Conservation (phyloP, 2,888 invertebrate species). For the Cephonodes hylas region DNA sequence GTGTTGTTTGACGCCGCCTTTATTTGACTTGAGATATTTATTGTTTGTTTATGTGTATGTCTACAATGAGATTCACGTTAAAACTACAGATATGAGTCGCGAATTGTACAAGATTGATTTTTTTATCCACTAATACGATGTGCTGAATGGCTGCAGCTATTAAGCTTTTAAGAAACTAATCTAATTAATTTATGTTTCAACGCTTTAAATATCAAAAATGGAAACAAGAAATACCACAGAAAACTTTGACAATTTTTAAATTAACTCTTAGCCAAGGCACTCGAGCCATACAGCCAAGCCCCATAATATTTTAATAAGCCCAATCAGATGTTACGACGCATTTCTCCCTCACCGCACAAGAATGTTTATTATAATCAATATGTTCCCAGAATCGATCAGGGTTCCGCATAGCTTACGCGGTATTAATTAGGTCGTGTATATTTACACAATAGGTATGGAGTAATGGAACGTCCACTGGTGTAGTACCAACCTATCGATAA, state of each 20-base stretch:
- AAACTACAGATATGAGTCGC: too few species aligned
- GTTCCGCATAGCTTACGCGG: neutral
- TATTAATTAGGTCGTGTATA: slow-evolving; percentile 6
- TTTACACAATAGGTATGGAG: neutral
- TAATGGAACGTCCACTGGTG: neutral
- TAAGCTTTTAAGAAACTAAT: too few species aligned
- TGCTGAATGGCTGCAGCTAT: too few species aligned
- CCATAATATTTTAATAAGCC: neutral
- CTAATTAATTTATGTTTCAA: neutral
- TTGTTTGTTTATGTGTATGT: slow-evolving; percentile 6
- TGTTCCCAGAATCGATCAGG: neutral
- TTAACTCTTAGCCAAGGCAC: neutral
- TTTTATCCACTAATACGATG: too few species aligned
- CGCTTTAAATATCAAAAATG: neutral
- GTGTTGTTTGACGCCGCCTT: slow-evolving; percentile 35
- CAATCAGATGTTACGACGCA: neutral
- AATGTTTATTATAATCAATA: neutral
- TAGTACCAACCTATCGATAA: neutral
- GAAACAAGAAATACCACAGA: too few species aligned
- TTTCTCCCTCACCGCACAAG: too few species aligned
- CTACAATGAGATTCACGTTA: too few species aligned
- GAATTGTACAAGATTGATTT: too few species aligned
- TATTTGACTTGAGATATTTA: too few species aligned
- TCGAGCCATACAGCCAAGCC: neutral
- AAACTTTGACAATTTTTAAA: neutral